Conservation (phyloP, 1,140 invertebrate genomes). For the Drosophila tani region DNA sequence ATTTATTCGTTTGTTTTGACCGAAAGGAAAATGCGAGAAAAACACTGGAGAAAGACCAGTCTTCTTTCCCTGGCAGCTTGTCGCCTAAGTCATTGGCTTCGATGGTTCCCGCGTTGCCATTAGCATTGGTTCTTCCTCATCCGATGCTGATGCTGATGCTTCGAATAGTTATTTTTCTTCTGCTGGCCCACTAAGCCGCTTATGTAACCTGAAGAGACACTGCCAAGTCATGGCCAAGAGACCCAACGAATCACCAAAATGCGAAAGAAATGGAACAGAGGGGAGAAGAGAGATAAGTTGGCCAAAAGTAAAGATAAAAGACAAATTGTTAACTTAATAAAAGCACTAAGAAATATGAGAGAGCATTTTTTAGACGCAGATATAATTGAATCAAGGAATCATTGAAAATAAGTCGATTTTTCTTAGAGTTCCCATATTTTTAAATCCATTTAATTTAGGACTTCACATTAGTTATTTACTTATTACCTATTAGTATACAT, state of each 20-base stretch:
- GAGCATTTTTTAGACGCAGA: too few relatives aligned
- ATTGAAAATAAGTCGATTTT: too few relatives aligned
- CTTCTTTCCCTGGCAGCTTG: constrained; percentile 40
- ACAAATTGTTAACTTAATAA: neutral
- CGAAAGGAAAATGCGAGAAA: constrained; percentile 3
- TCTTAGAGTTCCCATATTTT: too few relatives aligned
- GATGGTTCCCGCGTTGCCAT: neutral
- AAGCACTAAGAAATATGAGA: neutral
- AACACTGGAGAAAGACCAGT: neutral
- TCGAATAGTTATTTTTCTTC: too few relatives aligned
- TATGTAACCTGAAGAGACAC: constrained; percentile 34
- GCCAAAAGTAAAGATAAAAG: neutral
- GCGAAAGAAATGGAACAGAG: constrained; percentile 1
- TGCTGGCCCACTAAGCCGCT: constrained; percentile 42
- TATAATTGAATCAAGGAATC: too few relatives aligned
- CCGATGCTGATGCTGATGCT: neutral
- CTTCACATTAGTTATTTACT: too few relatives aligned
- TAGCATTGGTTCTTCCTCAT: neutral
- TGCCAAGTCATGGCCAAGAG: constrained; percentile 34
- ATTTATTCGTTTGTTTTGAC: constrained; percentile 5
- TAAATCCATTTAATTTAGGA: too few relatives aligned
- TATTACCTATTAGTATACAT: neutral
- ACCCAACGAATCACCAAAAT: constrained; percentile 15
- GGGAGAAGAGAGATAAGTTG: neutral
- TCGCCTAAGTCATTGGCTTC: constrained; percentile 55